phyloP scores from a whole-genome alignment of 2,888 invertebrate species.

The Isotomurus palustris region DNA sequence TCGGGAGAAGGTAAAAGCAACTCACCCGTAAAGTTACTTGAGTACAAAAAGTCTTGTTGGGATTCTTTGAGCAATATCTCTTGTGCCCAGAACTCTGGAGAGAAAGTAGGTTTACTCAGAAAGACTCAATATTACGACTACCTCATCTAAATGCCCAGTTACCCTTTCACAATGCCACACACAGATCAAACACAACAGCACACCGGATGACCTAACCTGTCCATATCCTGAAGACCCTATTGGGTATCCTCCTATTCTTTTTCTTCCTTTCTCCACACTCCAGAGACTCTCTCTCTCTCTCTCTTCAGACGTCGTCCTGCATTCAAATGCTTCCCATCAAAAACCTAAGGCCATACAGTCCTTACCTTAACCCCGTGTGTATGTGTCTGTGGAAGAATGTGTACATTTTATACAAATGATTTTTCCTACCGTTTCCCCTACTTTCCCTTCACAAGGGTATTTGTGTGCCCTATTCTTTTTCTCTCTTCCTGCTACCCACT shows the following conservation, averaged over 20 bases:
- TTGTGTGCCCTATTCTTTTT: constrained; percentile 11
- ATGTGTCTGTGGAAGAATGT: background rate
- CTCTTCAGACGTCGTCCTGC: background rate
- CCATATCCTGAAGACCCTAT: no score
- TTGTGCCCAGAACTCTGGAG: no score
- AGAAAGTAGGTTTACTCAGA: no score
- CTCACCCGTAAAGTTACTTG: constrained; percentile 5
- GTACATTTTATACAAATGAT: constrained; percentile 14
- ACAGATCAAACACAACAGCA: no score
- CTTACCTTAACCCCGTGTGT: background rate
- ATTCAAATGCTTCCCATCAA: background rate
- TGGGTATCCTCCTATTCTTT: background rate
- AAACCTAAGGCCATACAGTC: background rate
- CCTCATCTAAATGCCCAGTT: no score
- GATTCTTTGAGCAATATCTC: no score
- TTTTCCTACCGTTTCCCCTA: constrained; percentile 20
- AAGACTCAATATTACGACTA: no score
- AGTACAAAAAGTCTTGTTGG: no score
- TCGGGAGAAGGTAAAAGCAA: background rate
- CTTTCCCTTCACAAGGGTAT: constrained; percentile 22
- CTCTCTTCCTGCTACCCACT: constrained; percentile 13
- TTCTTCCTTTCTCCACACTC: background rate
- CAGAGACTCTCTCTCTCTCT: constrained; percentile 13
- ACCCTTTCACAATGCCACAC: no score
- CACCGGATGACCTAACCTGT: constrained; percentile 2